phyloP scores from a whole-genome alignment of 1,140 invertebrate genomes.

The Drosophila carrolli region DNA sequence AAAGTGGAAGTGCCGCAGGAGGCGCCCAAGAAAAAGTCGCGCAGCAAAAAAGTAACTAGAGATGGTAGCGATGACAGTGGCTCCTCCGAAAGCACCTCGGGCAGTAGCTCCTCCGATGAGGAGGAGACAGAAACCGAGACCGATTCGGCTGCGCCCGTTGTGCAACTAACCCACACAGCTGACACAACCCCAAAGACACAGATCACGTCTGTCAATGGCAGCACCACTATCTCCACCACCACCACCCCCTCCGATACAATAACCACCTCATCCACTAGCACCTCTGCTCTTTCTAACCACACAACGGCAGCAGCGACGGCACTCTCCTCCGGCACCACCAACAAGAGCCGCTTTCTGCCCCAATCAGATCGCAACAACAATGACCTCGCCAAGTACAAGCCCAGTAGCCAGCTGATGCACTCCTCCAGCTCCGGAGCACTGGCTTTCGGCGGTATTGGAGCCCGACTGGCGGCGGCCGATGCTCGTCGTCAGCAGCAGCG shows the following conservation, averaged over 20 bases:
- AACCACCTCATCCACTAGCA: conserved; percentile 45
- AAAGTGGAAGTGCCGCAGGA: conserved; percentile 26
- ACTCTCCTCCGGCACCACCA: conserved; percentile 34
- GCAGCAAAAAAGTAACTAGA: conserved; percentile 83
- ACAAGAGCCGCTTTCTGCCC: conserved; percentile 67
- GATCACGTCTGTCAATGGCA: conserved; percentile 36
- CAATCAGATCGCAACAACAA: conserved; percentile 79
- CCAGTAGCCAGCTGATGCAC: conserved; percentile 73
- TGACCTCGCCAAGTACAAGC: conserved; percentile 77
- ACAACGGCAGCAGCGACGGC: conserved; percentile 55
- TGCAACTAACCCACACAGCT: conserved; percentile 69
- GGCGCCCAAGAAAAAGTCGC: conserved; percentile 73
- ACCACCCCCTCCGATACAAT: conserved; percentile 30
- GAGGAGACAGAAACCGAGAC: conserved; percentile 47
- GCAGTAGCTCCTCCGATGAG: conserved; percentile 79
- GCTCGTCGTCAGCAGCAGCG: conserved; percentile 65
- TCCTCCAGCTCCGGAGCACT: conserved; percentile 77
- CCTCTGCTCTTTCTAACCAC: conserved; percentile 67
- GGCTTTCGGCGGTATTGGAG: conserved; percentile 79
- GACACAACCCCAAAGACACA: conserved; percentile 33
- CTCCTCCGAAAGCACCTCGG: conserved; percentile 57
- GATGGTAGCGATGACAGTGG: conserved; percentile 63
- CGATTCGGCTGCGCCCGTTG: conserved; percentile 42
- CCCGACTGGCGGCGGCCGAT: conserved; percentile 72
- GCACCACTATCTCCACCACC: conserved; percentile 40